phyloP scores from a whole-genome alignment of 2,797 vertebrate genomes.

The Lepilemur septentrionalis region DNA sequence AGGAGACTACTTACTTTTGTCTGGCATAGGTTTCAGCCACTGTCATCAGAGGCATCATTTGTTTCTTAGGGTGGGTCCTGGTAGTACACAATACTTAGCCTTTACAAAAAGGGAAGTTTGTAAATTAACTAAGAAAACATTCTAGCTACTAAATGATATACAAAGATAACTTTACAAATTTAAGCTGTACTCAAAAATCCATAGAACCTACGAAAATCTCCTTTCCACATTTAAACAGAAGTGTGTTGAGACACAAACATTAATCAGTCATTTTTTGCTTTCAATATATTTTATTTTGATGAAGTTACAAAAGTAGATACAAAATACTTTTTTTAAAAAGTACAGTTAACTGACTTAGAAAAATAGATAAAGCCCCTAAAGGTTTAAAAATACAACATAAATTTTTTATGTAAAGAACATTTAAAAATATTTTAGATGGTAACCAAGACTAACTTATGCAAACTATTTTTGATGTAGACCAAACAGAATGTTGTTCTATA shows the following conservation, averaged over 20 bases:
- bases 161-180: constrained; percentile 22
- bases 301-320: constrained; percentile 82
- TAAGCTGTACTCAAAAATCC: not conserved
- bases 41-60: not conserved
- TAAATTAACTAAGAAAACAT: no score
- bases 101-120: no score
- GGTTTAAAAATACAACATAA: constrained; percentile 75
- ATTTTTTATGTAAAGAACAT: constrained; percentile 73
- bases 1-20: not conserved
- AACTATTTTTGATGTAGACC: constrained; percentile 40
- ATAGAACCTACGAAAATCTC: constrained; percentile 20
- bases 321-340: constrained; percentile 74
- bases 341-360: constrained; percentile 78
- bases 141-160: not conserved
- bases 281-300: constrained; percentile 79
- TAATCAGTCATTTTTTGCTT: constrained; percentile 53
- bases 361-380: constrained; percentile 77
- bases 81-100: not conserved
- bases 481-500: constrained; percentile 47
- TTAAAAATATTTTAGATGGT: constrained; percentile 69
- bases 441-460: constrained; percentile 63
- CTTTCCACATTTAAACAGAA: constrained; percentile 38
- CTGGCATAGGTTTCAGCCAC: not conserved
- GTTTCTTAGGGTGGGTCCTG: not conserved
- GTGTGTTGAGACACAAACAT: constrained; percentile 21